Evolutionary conservation across 2,888 invertebrate genomes (phyloP), one percentile per base, ranked within the genome.

Genomic region (Pinctada fucata): DNA sequence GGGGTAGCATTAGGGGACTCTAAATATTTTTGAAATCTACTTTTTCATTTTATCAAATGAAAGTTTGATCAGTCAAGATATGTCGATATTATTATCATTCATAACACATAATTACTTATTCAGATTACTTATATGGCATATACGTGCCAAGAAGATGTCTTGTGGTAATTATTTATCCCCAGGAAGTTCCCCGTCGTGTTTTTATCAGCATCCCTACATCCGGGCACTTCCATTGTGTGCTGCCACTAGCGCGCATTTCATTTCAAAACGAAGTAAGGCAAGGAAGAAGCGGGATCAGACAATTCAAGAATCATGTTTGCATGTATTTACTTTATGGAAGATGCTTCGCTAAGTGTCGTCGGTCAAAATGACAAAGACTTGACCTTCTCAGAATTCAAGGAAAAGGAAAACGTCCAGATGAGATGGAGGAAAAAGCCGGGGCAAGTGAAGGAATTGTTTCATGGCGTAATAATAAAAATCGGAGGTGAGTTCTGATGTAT

Each of bases 291-390:
- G n/a, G n/a, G n/a, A n/a, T n/a, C n/a, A n/a, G n/a, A n/a, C n/a
- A n/a, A n/a, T n/a, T n/a, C n/a, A n/a, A n/a, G n/a, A n/a, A n/a
- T 45, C 0, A 76, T 76, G 76, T 76, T 64, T 65, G 76, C 71
- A 1, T 76, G 76, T 31, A 66, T 76, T 50, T 76, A 64, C 51
- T 76, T 76, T 64, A 51, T n/a, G 8, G 76, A 76, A 50, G 76
- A 76, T 71, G 45, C 64, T 6, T 63, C 52, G 6, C n/a, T 76
- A 13, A 76, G 71, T 65, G 76, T 76, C 3, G 71, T 76, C 16
- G 66, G 76, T n/a, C 63, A 31, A 66, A 48, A 45, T n/a, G 51
- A 76, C 66, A 64, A 49, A 65, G 65, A 71, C 52, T 52, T 76
- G 5, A 52, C 58, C 5, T 48, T 71, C 2, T 13, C 49, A 5